Conservation (phyloP, 2,888 invertebrate genomes). For the Agrochola lychnidis region DNA sequence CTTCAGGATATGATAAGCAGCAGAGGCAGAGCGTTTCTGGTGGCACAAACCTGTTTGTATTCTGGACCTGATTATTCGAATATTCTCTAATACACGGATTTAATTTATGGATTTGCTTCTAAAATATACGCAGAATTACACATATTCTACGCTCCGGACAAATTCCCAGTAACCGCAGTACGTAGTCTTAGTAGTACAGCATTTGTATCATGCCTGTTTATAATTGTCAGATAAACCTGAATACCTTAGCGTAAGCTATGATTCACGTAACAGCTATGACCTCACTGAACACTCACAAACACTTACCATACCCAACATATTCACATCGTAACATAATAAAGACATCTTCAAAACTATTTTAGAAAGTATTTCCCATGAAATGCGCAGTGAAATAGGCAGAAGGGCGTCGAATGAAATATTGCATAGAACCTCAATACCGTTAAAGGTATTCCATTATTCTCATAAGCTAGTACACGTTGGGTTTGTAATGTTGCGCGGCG, state of each 20-base stretch:
- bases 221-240: not conserved
- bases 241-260: not conserved
- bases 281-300: not conserved
- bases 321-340: conserved; percentile 31
- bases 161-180: not conserved
- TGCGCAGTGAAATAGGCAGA: conserved; percentile 48
- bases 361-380: conserved; percentile 68
- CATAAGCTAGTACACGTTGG: conserved; percentile 63
- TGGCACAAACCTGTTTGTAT: not conserved
- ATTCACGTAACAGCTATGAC: not conserved
- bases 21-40: not conserved
- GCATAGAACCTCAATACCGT: conserved; percentile 81
- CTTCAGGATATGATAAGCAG: not conserved
- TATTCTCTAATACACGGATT: no score
- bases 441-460: conserved; percentile 82
- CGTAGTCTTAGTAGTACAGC: not conserved
- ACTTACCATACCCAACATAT: conserved; percentile 16
- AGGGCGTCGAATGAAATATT: conserved; percentile 73
- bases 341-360: conserved; percentile 55
- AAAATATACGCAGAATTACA: not conserved
- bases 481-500: conserved; percentile 79
- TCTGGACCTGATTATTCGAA: not conserved
- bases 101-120: not conserved
- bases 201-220: not conserved
- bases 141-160: not conserved